Evolutionary conservation across 2,888 invertebrate genomes (phyloP), one percentile per base, ranked within the genome.

Genomic region (Cryptosula pallasiana): DNA sequence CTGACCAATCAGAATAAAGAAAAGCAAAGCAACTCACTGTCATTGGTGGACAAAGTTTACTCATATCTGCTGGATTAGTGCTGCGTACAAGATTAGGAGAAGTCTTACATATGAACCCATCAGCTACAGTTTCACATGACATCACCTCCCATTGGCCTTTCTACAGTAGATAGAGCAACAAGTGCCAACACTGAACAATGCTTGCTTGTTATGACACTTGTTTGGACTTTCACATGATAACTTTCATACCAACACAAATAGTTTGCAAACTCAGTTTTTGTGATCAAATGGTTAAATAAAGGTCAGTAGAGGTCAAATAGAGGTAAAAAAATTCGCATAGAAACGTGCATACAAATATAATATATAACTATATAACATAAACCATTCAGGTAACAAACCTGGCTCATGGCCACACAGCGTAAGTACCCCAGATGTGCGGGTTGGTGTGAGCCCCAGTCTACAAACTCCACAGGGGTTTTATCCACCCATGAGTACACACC

Each of bases 51-150:
- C 63, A 63, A 20, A 63, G 25, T 9, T 25, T 63, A 9, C 29
- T 13, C 63, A 63, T 63, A 32, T 63, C 63, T 9, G 32, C 34
- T 25, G 20, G 16, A 13, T 27, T 27, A 63, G 29, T 3, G 5
- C n/a, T 23, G 25, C 27, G 13, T 25, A 5, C 63, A 9, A 63
- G 27, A n/a, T 5, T 32, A n/a, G 63, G 32, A 5, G 63, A 32
- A 27, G 34, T 29, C 63, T 63, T 63, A 32, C 63, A 63, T 20
- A 63, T 63, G 63, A 63, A 63, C 16, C 63, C 63, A 32, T 63
- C 63, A 63, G 63, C 63, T 63, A 63, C 29, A 34, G 25, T 32
- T 25, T 25, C 27, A 32, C 63, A 63, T n/a, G 5, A n/a, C 63
- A 9, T 63, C 13, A 63, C 63, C 16, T 63, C 63, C 63, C 63